A percentile compares a stretch with the other conserved stretches of the same genome.
Conservation (phyloP, 2,888 invertebrate species). For the Andrena dorsata region DNA sequence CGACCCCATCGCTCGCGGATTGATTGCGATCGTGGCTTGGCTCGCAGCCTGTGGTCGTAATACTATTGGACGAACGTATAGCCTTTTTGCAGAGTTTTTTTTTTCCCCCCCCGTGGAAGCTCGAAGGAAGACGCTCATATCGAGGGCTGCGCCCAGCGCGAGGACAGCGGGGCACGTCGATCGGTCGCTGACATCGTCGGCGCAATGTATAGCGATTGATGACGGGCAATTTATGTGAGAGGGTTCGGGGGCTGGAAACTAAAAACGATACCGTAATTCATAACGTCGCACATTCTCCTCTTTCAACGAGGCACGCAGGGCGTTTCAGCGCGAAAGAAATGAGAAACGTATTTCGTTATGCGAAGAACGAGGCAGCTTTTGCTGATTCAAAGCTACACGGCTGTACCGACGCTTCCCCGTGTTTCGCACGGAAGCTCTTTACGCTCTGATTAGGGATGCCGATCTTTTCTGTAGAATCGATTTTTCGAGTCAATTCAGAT, state of each 20-base stretch:
- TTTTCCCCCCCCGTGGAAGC: conserved; percentile 10
- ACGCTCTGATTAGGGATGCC: conserved; percentile 22
- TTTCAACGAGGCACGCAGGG: conserved; percentile 14
- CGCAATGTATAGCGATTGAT: conserved; percentile 30
- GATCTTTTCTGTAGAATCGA: too few relatives aligned
- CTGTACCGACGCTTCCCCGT: conserved; percentile 11
- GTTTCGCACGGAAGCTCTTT: conserved; percentile 17
- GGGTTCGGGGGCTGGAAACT: conserved; percentile 11
- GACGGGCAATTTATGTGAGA: conserved; percentile 50
- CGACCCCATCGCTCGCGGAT: conserved; percentile 51
- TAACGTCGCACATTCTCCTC: conserved; percentile 10
- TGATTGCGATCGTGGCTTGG: conserved; percentile 64
- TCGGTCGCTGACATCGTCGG: conserved; percentile 33
- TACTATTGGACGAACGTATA: conserved; percentile 27
- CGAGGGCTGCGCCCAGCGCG: conserved; percentile 20
- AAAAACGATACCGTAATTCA: conserved; percentile 41
- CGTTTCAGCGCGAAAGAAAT: conserved; percentile 42
- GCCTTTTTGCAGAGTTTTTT: conserved; percentile 26
- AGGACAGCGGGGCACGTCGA: conserved; percentile 47
- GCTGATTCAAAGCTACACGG: conserved; percentile 4
- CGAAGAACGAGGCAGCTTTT: conserved; percentile 17
- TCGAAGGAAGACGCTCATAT: conserved; percentile 30
- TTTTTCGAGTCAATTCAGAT: too few relatives aligned
- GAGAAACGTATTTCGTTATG: conserved; percentile 55
- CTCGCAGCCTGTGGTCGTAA: conserved; percentile 53